phyloP scores from a whole-genome alignment of 1,140 invertebrate species.

The Gyrodactylus salaris region DNA sequence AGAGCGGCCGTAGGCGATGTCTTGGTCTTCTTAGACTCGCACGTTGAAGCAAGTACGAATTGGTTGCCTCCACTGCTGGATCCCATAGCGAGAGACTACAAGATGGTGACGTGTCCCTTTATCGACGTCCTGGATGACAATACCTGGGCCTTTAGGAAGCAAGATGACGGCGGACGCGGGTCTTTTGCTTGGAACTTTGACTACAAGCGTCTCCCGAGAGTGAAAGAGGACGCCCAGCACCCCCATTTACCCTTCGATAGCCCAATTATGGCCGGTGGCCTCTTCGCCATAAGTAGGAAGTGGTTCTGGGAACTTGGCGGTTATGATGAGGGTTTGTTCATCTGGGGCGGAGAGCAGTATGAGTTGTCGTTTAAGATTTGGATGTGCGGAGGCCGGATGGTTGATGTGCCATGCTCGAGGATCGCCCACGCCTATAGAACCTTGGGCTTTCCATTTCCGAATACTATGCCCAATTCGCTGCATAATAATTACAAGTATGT shows the following conservation, averaged over 20 bases:
- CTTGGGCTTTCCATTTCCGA: background rate
- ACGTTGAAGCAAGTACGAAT: constrained; percentile 66
- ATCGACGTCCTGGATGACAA: constrained; percentile 61
- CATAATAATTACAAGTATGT: background rate
- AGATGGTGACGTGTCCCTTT: constrained; percentile 65
- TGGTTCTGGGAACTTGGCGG: constrained; percentile 34
- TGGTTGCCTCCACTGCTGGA: constrained; percentile 69
- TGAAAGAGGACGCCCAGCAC: constrained; percentile 40
- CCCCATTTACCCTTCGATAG: constrained; percentile 52
- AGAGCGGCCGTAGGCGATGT: constrained; percentile 42
- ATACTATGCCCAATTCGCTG: background rate
- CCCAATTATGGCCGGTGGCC: constrained; percentile 34
- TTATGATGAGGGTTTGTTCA: constrained; percentile 31
- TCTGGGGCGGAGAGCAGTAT: constrained; percentile 36
- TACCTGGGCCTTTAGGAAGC: constrained; percentile 15
- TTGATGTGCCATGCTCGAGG: constrained; percentile 30
- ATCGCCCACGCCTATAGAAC: constrained; percentile 27
- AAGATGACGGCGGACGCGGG: constrained; percentile 65
- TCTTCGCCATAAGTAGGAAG: constrained; percentile 30
- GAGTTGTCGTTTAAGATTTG: constrained; percentile 32
- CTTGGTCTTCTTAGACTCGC: constrained; percentile 63
- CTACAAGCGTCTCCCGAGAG: constrained; percentile 57
- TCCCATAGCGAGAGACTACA: constrained; percentile 47
- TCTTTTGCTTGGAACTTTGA: constrained; percentile 87
- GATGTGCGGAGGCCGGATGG: constrained; percentile 30